These are phyloP conservation scores for Plagodis dolabraria DNA, from an alignment of 2,888 invertebrate genomes.

Conservation along the genomic window DNA sequence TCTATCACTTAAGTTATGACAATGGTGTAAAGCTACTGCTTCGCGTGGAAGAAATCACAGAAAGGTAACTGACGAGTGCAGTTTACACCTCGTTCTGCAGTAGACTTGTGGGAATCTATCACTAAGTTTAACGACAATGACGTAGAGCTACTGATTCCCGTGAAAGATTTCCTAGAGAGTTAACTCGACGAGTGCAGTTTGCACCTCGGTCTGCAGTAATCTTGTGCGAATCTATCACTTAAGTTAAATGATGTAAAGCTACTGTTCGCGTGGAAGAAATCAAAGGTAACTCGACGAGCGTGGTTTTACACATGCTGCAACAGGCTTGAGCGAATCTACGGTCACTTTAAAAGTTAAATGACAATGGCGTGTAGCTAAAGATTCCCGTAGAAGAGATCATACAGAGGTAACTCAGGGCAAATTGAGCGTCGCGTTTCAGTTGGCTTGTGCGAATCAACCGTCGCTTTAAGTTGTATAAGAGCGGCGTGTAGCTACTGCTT, in stretches of 20 bases:
- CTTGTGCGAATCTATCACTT: no score
- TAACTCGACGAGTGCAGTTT: neutral
- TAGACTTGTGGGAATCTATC: neutral
- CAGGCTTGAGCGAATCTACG: neutral
- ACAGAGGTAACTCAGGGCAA: neutral
- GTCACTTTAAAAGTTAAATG: neutral
- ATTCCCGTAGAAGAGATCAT: constrained; percentile 14
- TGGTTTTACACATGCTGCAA: neutral
- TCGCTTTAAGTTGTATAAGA: no score
- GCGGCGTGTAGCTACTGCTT: constrained; percentile 40
- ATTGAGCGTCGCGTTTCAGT: neutral
- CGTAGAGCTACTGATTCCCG: constrained; percentile 36
- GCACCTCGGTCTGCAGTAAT: neutral
- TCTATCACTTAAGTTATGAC: no score
- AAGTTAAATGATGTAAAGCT: neutral
- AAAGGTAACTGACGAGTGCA: neutral
- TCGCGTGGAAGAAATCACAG: neutral
- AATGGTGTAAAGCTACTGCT: neutral
- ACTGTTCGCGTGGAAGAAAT: neutral
- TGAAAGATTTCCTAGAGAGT: neutral
- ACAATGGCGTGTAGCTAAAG: constrained; percentile 31
- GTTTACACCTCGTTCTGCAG: neutral
- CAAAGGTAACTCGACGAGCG: no score
- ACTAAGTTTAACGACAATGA: neutral
- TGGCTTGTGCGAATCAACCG: no score